A percentile compares a stretch with the other conserved stretches of the same genome.
phyloP scores from a whole-genome alignment of 2,797 vertebrate genomes.

The Malurus leucopterus region DNA sequence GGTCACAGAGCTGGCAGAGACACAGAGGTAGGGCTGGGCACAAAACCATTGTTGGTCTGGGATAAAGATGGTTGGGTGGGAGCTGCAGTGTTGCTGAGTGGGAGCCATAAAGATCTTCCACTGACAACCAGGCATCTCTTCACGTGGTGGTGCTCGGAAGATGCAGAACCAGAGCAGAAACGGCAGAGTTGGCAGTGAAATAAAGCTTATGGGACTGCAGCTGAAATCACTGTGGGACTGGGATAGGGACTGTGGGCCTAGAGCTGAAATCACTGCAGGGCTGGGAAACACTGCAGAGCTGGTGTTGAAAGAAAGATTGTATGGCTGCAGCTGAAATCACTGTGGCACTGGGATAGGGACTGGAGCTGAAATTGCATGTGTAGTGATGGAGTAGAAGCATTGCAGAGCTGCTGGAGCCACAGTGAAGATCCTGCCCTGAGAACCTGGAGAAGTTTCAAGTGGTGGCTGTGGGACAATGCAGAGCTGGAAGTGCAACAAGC shows the following conservation, averaged over 20 bases:
- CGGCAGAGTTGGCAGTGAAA: not conserved
- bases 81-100: not conserved
- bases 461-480: too few relatives aligned
- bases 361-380: too few relatives aligned
- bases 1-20: not conserved
- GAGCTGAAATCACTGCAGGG: not conserved
- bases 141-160: not conserved
- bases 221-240: not conserved
- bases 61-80: not conserved
- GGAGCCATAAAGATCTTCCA: not conserved
- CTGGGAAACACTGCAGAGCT: too few relatives aligned
- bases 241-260: not conserved
- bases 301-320: too few relatives aligned
- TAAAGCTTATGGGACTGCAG: not conserved
- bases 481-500: too few relatives aligned
- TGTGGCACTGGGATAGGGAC: too few relatives aligned
- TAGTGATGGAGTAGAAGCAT: too few relatives aligned
- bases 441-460: too few relatives aligned
- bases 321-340: too few relatives aligned
- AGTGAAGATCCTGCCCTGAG: too few relatives aligned
- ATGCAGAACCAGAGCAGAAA: not conserved
- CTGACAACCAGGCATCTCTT: not conserved
- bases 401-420: too few relatives aligned
- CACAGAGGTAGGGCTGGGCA: not conserved
- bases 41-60: not conserved